Conservation (phyloP, 2,797 vertebrate genomes). For the Eremophila alpestris region DNA sequence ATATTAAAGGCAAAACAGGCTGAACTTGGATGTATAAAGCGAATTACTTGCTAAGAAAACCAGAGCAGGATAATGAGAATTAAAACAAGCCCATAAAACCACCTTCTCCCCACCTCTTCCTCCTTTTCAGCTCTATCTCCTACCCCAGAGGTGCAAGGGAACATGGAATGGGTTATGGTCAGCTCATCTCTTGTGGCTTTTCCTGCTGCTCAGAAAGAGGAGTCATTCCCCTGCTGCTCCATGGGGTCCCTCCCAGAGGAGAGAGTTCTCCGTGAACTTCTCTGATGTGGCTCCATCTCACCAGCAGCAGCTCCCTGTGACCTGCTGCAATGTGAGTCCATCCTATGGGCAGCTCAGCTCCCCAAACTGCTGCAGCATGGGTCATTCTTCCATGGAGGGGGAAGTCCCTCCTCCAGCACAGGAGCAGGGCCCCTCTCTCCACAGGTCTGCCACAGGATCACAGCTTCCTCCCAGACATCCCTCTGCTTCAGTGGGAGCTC, state of each 20-base stretch:
- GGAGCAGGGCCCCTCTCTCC: neutral
- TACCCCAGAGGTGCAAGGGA: neutral
- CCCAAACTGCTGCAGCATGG: neutral
- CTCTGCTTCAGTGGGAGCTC: fast-evolving
- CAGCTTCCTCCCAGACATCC: neutral
- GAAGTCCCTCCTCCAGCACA: neutral
- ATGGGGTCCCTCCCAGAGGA: too few species aligned
- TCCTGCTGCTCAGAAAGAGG: neutral
- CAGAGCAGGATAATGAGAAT: neutral
- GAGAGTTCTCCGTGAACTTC: neutral
- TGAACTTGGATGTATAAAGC: neutral
- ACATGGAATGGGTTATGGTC: neutral
- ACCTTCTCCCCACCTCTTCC: neutral
- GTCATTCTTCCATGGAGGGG: neutral
- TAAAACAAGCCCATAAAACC: neutral
- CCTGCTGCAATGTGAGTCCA: neutral
- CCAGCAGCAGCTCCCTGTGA: fast-evolving
- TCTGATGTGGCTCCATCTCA: neutral
- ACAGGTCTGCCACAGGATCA: neutral
- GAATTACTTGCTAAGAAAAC: neutral
- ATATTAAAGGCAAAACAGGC: neutral
- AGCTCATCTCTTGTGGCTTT: neutral
- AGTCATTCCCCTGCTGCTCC: neutral
- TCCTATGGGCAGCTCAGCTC: neutral
- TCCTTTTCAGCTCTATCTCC: neutral